Base-by-base conservation (phyloP, 1,140 invertebrate genomes). In the Achroia grisella region DNA sequence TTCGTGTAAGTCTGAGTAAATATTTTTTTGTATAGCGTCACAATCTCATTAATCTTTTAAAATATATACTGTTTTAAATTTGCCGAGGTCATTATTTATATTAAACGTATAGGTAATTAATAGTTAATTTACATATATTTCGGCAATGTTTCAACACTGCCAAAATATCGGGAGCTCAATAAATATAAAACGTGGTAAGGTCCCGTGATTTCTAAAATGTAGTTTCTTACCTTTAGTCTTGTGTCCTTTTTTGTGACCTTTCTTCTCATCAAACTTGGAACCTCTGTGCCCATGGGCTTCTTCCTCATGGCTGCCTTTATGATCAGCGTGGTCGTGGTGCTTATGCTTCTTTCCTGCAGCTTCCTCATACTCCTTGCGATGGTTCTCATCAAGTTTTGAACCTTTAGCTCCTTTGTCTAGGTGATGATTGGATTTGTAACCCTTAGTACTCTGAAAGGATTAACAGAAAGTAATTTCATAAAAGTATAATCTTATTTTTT, bases 211-310 rank as follows among this genome's bases (percentile, higher is more conserved):
- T n/a, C n/a, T n/a, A n/a, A n/a, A n/a, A n/a, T n/a, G 8, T 3
- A 12, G 11, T 34, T 15, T 52, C 55, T 52, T 48, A 86, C 86
- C 86, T 70, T 86, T 87, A 4, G 87, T 89, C 50, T 91, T 90
- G 47, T 89, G 88, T 10, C 89, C 89, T 49, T 90, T 89, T 52
- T 90, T 89, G 45, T 88, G 88, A 1, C 81, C 88, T 48, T 89
- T 89, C 54, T 89, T 88, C 52, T 88, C 88, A 10, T 83, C 86
- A 42, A 89, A 88, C 41, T 88, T 88, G 0, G 79, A 80, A 6
- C 75, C 88, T 51, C 86, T 77, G 2, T 84, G 72, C 0, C 86
- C 88, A 14, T 86, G 75, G 0, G 81, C 85, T 15, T 82, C 75
- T 12, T 87, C 81, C 12, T 88, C 77, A 11, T 86, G 84, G n/a